Base-by-base conservation (phyloP, 2,888 invertebrate species). In the Drosophila paramelanica region DNA sequence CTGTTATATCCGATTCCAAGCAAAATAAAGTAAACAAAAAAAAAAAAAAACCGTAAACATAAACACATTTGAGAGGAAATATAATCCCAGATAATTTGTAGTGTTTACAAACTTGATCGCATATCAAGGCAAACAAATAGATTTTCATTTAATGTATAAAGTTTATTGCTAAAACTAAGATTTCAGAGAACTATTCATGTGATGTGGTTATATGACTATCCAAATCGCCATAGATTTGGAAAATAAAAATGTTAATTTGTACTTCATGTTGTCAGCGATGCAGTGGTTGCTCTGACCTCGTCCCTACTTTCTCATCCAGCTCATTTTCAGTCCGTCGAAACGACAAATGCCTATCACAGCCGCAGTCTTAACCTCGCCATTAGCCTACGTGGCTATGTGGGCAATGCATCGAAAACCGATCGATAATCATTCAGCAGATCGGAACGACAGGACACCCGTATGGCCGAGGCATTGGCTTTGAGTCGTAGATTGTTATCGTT, bases 401-500 rank as follows among this genome's bases (percentile, higher is more conserved):
- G 20, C 14, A 70, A 23, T 2, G 41, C 39, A 5, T 52, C 57
- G 23, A 88, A 81, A 13, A 56, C 17, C 5, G 64, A 39, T 0
- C 52, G 58, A 62, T 86, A 79, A 1, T 80, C 73, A 4, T 79
- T 72, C 2, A 87, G 20, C 4, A 92, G 75, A 68, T 91, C 90
- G 4, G 86, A 85, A 58, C 89, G 90, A 1, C 90, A 83, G 2
- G 89, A 83, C 0, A 90, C 90, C n/a, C 78, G 66, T 8, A 94
- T 89, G 13, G 89, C 86, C 67, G 93, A 93, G 31, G 93, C 90
- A 5, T 93, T 87, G 0, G 93, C 93, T 83, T 94, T 94, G 67
- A 93, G 93, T 31, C 93, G 91, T 43, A 94, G 81, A 88, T 94
- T 94, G 3, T 92, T 85, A 78, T 94, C 94, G 72, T 93, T 93